A percentile compares a stretch with the other conserved stretches of the same genome.
phyloP scores from a whole-genome alignment of 2,797 vertebrate species.

The Malacoctenus gilli region DNA sequence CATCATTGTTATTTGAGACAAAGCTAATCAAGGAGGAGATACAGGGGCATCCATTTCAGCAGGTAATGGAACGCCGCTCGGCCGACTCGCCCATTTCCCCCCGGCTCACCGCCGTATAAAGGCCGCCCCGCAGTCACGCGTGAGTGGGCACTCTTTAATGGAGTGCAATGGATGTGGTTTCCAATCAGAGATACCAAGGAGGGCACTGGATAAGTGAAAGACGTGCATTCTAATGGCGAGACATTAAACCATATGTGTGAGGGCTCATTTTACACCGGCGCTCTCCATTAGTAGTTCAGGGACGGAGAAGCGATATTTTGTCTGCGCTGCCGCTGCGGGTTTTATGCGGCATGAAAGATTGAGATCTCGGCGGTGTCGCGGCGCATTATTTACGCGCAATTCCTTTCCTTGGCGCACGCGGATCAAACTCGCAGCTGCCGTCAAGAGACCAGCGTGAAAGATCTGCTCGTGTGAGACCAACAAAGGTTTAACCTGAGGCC shows the following conservation, averaged over 20 bases:
- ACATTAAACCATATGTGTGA: slow-evolving; percentile 48
- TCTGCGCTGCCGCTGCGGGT: slow-evolving; percentile 7
- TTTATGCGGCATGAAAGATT: slow-evolving; percentile 11
- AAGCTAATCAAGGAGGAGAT: slow-evolving; percentile 83
- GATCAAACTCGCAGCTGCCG: slow-evolving; percentile 39
- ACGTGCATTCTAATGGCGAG: slow-evolving; percentile 45
- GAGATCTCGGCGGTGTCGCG: slow-evolving; percentile 9
- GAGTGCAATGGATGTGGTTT: slow-evolving; percentile 68
- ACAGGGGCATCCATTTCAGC: slow-evolving; percentile 78
- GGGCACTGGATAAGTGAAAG: slow-evolving; percentile 41
- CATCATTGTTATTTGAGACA: slow-evolving; percentile 86
- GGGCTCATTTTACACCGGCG: slow-evolving; percentile 44
- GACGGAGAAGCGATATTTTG: slow-evolving; percentile 12
- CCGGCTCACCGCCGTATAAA: slow-evolving; percentile 71
- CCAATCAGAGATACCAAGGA: slow-evolving; percentile 48
- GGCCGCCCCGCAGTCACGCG: slow-evolving; percentile 65
- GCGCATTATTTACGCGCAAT: slow-evolving; percentile 17
- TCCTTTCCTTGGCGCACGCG: slow-evolving; percentile 4
- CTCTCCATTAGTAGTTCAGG: slow-evolving; percentile 20
- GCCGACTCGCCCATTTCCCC: slow-evolving; percentile 67
- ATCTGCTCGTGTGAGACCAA: slow-evolving; percentile 69
- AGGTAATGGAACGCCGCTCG: slow-evolving; percentile 76
- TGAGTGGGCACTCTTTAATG: slow-evolving; percentile 71
- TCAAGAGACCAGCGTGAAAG: slow-evolving; percentile 34
- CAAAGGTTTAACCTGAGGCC: slow-evolving; percentile 83